phyloP scores from a whole-genome alignment of 1,140 invertebrate species.

The Triops longicaudatus region DNA sequence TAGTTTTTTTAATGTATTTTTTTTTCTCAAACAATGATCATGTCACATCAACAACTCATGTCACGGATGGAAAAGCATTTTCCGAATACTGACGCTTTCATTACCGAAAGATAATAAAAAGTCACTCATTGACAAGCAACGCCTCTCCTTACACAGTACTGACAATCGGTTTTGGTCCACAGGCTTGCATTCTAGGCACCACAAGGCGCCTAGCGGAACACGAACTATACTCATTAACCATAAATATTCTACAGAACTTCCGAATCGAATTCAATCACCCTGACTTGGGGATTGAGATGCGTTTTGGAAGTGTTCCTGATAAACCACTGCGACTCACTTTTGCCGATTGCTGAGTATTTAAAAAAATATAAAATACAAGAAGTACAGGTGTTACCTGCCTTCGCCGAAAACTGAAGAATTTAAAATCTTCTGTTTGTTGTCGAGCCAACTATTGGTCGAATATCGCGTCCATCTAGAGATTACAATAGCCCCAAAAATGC shows the following conservation, averaged over 20 bases:
- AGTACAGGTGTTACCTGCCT: no score
- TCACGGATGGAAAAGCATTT: conserved; percentile 42
- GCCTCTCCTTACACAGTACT: conserved; percentile 48
- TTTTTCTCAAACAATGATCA: neutral
- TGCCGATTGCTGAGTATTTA: neutral
- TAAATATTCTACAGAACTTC: conserved; percentile 20
- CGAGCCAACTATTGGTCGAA: no score
- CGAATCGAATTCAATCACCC: conserved; percentile 2
- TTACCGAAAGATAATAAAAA: conserved; percentile 49
- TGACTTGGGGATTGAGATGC: neutral
- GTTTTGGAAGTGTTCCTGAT: neutral
- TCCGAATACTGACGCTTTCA: conserved; percentile 43
- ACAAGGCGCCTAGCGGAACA: conserved; percentile 68
- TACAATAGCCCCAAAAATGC: no score
- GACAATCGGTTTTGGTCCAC: conserved; percentile 53
- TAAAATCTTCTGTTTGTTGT: no score
- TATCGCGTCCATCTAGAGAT: no score
- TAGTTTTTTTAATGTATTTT: no score
- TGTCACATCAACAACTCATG: neutral
- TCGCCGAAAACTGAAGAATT: no score
- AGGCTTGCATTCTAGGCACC: conserved; percentile 47
- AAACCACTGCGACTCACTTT: neutral
- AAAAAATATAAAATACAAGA: no score
- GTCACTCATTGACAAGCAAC: conserved; percentile 36
- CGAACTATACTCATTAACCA: conserved; percentile 62